Base-by-base conservation (phyloP, 2,113 vertebrate genomes). In the Crotalus tigris region DNA sequence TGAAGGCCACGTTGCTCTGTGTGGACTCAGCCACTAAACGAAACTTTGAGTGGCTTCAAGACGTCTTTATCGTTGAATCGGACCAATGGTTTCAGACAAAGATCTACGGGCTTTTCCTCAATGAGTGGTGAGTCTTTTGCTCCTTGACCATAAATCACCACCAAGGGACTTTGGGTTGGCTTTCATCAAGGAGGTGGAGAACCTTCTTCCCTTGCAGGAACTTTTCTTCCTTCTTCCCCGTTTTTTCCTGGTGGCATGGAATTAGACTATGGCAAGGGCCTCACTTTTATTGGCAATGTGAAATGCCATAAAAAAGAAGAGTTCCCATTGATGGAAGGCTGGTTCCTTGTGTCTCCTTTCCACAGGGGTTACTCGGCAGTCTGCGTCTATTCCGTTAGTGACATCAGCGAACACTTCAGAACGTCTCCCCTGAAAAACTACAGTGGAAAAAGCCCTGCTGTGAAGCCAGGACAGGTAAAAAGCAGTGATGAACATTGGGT, bases 1-100 rank as follows among this genome's bases (percentile, higher is more conserved):
- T 99, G 85, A 99, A 99, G 94, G 98, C 99, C 54, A 98, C 97
- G 17, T 97, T 99, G 61, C 98, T 99, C n/a, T 99, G 99, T 46
- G 98, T 98, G 0, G 98, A 98, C 44, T 97, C 98, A 0, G n/a
- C 96, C 8, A 98, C 98, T 94, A 98, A 98, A 0, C 97, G 98
- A 51, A 99, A 98, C 96, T 99, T 99, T 95, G 99, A 98, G 95
- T 97, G 97, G 86, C 97, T 99, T 33, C 98, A 98, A 49, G 99
- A 99, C 0, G 94, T 98, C n/a, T 98, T 98, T 92, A 97, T 99
- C 0, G 95, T 98, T 15, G 97, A 97, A 0, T 97, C 97, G 0
- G 95, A 96, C 0, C 64, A 98, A 94, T 99, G 99, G 99, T 97
- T 26, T 1, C 91, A 96, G 33, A 98, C 98, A 0, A 97, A 94